phyloP scores from a whole-genome alignment of 2,113 vertebrate species.

The Prinia subflava region DNA sequence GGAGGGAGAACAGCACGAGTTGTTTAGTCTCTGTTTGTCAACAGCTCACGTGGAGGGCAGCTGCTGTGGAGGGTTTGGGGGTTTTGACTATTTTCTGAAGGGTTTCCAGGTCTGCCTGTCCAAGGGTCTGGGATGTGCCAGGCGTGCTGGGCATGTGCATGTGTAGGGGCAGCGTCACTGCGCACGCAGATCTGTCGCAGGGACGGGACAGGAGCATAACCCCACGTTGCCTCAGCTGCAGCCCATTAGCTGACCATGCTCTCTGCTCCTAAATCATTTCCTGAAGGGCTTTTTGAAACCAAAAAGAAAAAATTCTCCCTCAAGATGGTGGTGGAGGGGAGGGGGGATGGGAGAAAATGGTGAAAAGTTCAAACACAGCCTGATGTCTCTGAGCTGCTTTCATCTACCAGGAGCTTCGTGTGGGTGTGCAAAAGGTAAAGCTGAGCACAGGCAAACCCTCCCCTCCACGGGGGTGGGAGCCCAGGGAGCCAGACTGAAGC shows the following conservation, averaged over 20 bases:
- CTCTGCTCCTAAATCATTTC: conserved; percentile 70
- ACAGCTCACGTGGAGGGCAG: neutral
- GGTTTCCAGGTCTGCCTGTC: neutral
- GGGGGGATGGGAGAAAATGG: neutral
- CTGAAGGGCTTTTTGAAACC: conserved; percentile 56
- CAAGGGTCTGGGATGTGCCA: neutral
- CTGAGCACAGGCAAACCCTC: neutral
- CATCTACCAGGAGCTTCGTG: neutral
- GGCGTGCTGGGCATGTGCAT: fast-evolving
- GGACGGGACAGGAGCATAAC: conserved; percentile 24
- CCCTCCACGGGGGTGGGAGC: neutral
- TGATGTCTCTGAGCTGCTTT: neutral
- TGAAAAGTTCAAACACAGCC: conserved; percentile 36
- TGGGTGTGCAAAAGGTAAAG: neutral
- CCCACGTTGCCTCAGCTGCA: conserved; percentile 56
- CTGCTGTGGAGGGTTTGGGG: neutral
- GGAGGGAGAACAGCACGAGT: neutral
- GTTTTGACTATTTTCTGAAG: fast-evolving
- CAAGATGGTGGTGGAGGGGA: neutral
- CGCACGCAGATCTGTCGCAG: fast-evolving
- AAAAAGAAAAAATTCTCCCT: neutral
- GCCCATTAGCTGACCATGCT: conserved; percentile 64
- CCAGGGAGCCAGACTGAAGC: neutral
- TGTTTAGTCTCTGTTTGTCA: neutral
- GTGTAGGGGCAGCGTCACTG: neutral